Evolutionary conservation across 2,888 invertebrate species (phyloP).

Genomic region (Phragmatobia fuliginosa): DNA sequence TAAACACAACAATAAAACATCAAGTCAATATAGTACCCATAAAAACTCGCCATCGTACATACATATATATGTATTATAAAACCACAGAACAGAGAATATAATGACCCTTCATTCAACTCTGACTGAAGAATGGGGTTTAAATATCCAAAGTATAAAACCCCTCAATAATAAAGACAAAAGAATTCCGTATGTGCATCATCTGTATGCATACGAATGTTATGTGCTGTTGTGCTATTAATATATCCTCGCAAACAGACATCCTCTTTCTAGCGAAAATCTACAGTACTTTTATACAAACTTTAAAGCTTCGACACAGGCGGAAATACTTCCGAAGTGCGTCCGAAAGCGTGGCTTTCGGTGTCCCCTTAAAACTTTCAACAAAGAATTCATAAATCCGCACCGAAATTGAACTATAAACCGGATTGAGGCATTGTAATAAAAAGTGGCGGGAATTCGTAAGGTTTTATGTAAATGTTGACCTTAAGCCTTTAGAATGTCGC

Average conservation of each 20-base stretch:
- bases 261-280: not conserved
- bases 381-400: conserved; percentile 31
- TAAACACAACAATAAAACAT: too few species aligned
- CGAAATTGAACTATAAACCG: conserved; percentile 43
- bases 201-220: too few species aligned
- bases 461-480: conserved; percentile 47
- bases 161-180: too few species aligned
- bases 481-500: conserved; percentile 31
- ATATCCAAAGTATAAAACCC: too few species aligned
- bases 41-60: too few species aligned
- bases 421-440: conserved; percentile 42
- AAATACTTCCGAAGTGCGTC: not conserved
- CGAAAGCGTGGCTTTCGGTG: not conserved
- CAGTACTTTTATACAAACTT: not conserved
- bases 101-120: too few species aligned
- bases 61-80: too few species aligned
- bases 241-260: not conserved
- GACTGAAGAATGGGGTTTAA: too few species aligned
- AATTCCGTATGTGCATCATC: too few species aligned
- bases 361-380: conserved; percentile 7
- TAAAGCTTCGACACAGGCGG: not conserved
- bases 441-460: conserved; percentile 34
- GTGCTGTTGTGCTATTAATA: not conserved
- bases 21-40: too few species aligned
- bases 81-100: too few species aligned